A percentile compares a stretch with the other conserved stretches of the same genome.
Evolutionary conservation across 2,797 vertebrate species (phyloP).

Genomic region (Lindbergichthys nudifrons): DNA sequence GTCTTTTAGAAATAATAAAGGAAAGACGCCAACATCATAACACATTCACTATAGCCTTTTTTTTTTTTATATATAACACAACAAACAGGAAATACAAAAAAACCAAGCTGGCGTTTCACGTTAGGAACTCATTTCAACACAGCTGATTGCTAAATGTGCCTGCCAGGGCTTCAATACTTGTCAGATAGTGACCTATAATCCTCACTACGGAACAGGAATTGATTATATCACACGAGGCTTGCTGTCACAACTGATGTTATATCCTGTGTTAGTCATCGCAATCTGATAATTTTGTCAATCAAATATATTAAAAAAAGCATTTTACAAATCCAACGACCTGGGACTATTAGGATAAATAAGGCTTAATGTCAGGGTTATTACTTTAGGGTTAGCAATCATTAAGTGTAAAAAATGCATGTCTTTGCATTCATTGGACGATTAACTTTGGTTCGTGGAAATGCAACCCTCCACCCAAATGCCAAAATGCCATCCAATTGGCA

Average conservation of each 20-base stretch:
- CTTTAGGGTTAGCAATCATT: not conserved
- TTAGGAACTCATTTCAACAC: slow-evolving; percentile 33
- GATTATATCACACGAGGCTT: slow-evolving; percentile 46
- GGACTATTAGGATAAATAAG: not conserved
- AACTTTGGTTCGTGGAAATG: slow-evolving; percentile 2
- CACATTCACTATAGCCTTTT: not conserved
- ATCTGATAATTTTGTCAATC: slow-evolving; percentile 7
- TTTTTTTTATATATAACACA: not conserved
- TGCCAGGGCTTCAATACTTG: slow-evolving; percentile 17
- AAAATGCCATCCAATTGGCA: not conserved
- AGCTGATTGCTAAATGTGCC: slow-evolving; percentile 25
- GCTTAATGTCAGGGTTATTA: slow-evolving; percentile 13
- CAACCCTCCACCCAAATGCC: not conserved
- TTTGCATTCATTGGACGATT: slow-evolving; percentile 2
- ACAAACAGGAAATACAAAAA: slow-evolving; percentile 6
- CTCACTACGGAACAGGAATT: slow-evolving; percentile 23
- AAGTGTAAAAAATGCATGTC: not conserved
- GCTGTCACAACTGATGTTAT: slow-evolving; percentile 34
- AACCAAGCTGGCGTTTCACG: not conserved
- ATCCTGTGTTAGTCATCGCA: slow-evolving; percentile 9
- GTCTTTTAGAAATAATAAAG: not conserved
- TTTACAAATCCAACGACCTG: not conserved
- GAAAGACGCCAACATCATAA: not conserved
- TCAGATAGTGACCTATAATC: slow-evolving; percentile 46
- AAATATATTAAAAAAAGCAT: not conserved